phyloP scores from a whole-genome alignment of 1,140 invertebrate genomes.

The Agrilus planipennis region DNA sequence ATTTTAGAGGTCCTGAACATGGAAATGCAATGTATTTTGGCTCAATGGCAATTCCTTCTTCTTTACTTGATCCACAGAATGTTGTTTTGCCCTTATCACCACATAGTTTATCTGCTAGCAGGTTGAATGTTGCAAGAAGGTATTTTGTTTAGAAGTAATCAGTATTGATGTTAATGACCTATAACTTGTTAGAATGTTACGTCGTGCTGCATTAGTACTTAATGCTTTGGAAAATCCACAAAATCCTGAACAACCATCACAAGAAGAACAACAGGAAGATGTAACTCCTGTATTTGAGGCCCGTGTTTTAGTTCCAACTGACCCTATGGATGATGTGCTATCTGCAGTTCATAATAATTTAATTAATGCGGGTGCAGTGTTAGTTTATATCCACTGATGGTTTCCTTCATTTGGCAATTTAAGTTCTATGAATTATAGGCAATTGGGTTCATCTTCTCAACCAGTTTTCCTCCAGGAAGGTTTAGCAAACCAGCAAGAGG shows the following conservation, averaged over 20 bases:
- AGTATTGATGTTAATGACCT: no score
- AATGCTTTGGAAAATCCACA: slow-evolving; percentile 25
- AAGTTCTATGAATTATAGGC: not conserved
- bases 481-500: slow-evolving; percentile 1
- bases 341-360: slow-evolving; percentile 24
- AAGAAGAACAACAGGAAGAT: slow-evolving; percentile 28
- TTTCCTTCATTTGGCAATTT: not conserved
- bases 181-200: slow-evolving; percentile 30
- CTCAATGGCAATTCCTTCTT: slow-evolving; percentile 48
- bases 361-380: slow-evolving; percentile 17
- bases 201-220: slow-evolving; percentile 25
- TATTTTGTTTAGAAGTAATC: slow-evolving; percentile 1
- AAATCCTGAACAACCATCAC: slow-evolving; percentile 9
- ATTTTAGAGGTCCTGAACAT: slow-evolving; percentile 29
- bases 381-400: slow-evolving; percentile 13
- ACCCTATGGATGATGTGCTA: slow-evolving; percentile 18
- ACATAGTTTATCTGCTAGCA: slow-evolving; percentile 34
- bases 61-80: slow-evolving; percentile 42
- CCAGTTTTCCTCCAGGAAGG: not conserved
- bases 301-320: slow-evolving; percentile 27
- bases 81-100: slow-evolving; percentile 31
- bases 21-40: slow-evolving; percentile 51
- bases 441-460: not conserved
- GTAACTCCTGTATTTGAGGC: slow-evolving; percentile 33
- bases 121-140: slow-evolving; percentile 33